Base-by-base conservation (phyloP, 2,113 vertebrate genomes). In the Callaeas wilsoni region DNA sequence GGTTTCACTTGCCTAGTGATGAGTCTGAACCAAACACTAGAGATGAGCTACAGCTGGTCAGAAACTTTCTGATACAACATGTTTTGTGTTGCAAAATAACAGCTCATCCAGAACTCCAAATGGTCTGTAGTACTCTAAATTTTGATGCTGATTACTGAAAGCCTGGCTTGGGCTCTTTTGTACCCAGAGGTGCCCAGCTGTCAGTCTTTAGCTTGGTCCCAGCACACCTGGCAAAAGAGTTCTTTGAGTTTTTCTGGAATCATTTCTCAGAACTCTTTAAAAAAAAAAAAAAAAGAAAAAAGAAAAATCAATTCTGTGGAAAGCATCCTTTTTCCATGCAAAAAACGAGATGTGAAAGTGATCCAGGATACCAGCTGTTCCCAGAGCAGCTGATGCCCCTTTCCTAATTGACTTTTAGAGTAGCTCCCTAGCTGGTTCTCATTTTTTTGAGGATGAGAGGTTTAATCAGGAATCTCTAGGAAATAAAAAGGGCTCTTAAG, bases 41-140 rank as follows among this genome's bases (percentile, higher is more conserved):
- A 81, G 83, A 94, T 71, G 64, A 84, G 83, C 73, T 92, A 70
- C 79, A 90, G 90, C 94, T 96, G 88, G 55, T 90, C 76, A 92
- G 88, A 89, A 95, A 75, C 56, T 71, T 93, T 78, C 68, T 56
- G 47, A 27, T 84, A 55, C 27, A 52, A 60, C 59, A 3, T 41
- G 30, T 84, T 81, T 75, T 78, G 47, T 84, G 19, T 81, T 83
- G 75, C 69, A 80, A 80, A 92, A 47, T 49, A 69, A 39, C 44
- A 44, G 16, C 44, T 82, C 19, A 13, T 70, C 35, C 46, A 64
- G 18, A 65, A 13, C 39, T 75, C 78, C 33, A 44, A 73, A 32
- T 41, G 27, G 49, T 63, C 59, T 63, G 39, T 19, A n/a, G 67
- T 35, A 25, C 16, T 80, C 56, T 23, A 44, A 73, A 32, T 86